Evolutionary conservation across 2,797 vertebrate species (phyloP).

Genomic region (Pyrocephalus nanus): DNA sequence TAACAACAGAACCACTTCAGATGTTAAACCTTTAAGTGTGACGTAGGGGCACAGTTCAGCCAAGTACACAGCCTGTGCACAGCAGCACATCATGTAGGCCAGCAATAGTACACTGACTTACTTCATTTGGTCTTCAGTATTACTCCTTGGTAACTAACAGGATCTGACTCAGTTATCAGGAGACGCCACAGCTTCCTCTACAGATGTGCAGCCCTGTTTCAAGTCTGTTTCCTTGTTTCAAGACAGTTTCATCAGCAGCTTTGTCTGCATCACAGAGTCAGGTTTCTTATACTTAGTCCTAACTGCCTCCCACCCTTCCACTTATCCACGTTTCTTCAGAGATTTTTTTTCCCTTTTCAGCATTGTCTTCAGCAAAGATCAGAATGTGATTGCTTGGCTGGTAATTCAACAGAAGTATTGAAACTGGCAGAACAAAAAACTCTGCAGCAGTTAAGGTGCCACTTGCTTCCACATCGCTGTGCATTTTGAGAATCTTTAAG

Average conservation of each 20-base stretch:
- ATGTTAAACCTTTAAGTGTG: not conserved
- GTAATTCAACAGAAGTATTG: not conserved
- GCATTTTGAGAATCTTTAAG: not conserved
- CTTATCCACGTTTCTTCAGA: not conserved
- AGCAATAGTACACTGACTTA: not conserved
- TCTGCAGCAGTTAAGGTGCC: not conserved
- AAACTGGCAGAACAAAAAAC: not conserved
- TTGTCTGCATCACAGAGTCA: not conserved
- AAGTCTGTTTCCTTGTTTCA: not conserved
- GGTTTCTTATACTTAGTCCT: not conserved
- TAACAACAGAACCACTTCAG: not conserved
- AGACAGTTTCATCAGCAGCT: not conserved
- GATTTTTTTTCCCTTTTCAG: not conserved
- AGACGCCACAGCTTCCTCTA: not conserved
- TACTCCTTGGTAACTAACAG: not conserved
- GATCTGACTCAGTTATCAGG: not conserved
- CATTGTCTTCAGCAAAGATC: not conserved
- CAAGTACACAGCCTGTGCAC: not conserved
- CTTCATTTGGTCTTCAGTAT: not conserved
- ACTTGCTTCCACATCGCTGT: not conserved
- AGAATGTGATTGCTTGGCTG: not conserved
- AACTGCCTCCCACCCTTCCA: not conserved
- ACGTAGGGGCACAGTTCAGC: accelerated
- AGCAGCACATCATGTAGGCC: accelerated
- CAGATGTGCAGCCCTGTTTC: not conserved